phyloP scores from a whole-genome alignment of 2,797 vertebrate genomes.

The Chaetophractus vellerosus region DNA sequence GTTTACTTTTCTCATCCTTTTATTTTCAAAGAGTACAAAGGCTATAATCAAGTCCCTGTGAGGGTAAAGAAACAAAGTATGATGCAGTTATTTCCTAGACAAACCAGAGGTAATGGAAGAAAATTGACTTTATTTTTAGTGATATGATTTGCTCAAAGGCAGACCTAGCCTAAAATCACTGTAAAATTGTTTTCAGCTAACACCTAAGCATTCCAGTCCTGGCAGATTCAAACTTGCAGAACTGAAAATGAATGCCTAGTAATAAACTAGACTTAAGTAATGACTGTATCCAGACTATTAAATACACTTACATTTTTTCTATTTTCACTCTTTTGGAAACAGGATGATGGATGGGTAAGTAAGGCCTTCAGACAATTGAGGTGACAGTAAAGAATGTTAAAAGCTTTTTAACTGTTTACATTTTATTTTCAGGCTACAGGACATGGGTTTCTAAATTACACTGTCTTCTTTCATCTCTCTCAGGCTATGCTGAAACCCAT shows the following conservation, averaged over 20 bases:
- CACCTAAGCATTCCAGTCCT: conserved; percentile 12
- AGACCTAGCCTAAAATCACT: neutral
- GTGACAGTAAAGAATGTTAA: conserved; percentile 76
- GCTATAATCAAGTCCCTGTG: neutral
- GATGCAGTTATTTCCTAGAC: conserved; percentile 3
- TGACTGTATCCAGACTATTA: neutral
- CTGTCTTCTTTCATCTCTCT: conserved; percentile 39
- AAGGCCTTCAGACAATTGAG: neutral
- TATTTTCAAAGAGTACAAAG: conserved; percentile 47
- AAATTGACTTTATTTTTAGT: conserved; percentile 12
- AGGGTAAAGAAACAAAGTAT: neutral
- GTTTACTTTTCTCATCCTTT: neutral
- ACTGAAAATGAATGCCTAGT: neutral
- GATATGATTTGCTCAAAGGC: conserved; percentile 10
- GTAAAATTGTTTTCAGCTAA: neutral
- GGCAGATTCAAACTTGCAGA: conserved; percentile 53
- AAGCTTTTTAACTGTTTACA: conserved; percentile 78
- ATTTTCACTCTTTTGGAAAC: conserved; percentile 13
- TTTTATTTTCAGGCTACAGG: conserved; percentile 40
- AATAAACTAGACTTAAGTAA: neutral
- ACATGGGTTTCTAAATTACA: neutral
- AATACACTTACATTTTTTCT: neutral
- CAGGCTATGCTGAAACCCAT: neutral
- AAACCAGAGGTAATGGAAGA: conserved; percentile 35
- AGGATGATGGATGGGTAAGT: conserved; percentile 11